A percentile compares a stretch with the other conserved stretches of the same genome.
phyloP scores from a whole-genome alignment of 1,140 invertebrate genomes.

The Scaptomyza montana region DNA sequence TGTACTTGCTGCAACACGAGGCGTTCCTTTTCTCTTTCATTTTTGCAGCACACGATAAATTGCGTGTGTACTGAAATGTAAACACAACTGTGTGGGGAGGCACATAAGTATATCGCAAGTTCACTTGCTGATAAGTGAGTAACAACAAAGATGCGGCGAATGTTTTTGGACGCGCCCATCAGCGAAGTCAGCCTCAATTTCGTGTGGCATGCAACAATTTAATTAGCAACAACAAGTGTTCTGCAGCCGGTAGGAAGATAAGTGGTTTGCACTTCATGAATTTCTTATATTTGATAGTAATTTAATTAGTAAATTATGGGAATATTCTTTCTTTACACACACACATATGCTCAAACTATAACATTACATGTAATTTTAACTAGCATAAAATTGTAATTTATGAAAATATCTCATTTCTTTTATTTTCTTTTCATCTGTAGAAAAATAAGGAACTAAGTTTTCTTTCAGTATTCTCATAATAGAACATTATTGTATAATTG shows the following conservation, averaged over 20 bases:
- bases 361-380: too few species aligned
- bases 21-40: constrained; percentile 4
- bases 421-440: too few species aligned
- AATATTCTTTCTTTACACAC: background rate
- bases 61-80: constrained; percentile 40
- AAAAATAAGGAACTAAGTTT: too few species aligned
- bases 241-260: background rate
- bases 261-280: background rate
- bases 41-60: constrained; percentile 27
- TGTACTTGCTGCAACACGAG: background rate
- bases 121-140: constrained; percentile 18
- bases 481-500: too few species aligned
- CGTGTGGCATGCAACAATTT: constrained; percentile 39
- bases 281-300: background rate
- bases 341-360: too few species aligned
- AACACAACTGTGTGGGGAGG: constrained; percentile 10
- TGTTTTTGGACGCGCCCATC: too few species aligned
- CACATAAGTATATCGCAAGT: background rate
- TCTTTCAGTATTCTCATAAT: too few species aligned
- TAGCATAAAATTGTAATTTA: too few species aligned
- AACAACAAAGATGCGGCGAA: constrained; percentile 19
- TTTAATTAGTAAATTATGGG: background rate
- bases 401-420: too few species aligned
- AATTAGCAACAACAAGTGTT: constrained; percentile 30
- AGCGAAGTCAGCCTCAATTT: background rate